Base-by-base conservation (phyloP, 1,140 invertebrate species). In the Bicyclus anynana region DNA sequence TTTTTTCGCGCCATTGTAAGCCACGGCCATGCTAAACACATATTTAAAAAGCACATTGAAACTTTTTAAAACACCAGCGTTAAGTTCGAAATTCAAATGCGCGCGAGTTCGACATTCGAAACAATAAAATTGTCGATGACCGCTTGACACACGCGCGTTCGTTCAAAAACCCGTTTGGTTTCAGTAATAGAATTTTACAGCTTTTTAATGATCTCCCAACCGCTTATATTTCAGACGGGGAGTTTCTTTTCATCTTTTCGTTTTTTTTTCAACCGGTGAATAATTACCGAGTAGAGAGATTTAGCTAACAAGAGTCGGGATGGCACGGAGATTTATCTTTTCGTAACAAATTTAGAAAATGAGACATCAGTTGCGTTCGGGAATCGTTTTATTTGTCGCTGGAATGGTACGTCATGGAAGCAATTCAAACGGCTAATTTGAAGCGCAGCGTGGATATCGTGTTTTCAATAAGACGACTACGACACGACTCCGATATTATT, bases 341-440 rank as follows among this genome's bases (percentile, higher is more conserved):
- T 83, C 81, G 74, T 74, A 83, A 84, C 81, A 74, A 80, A 86
- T 86, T 83, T 86, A 86, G 83, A 84, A 84, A 86, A 80, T 86
- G 83, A 86, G 81, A 86, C 80, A 86, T 84, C 81, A 81, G 59
- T 67, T 53, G 65, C 33, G 60, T 59, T 53, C 46, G 55, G 60
- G 18, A 68, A 61, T 71, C 38, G 61, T 72, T 74, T 65, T 69
- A 68, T 71, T 77, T 68, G 55, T 61, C 18, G 40, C 62, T 47
- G 62, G 59, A 55, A 64, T 51, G 66, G 60, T 67, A 71, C 69
- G 72, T 74, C 65, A 67, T 57, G 71, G 60, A 67, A 74, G 55
- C 77, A 77, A 77, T 84, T 82, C 61, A 72, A 82, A 80, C 68
- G 76, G 81, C 77, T 83, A 84, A 84, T 84, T 82, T 77, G 79